Evolutionary conservation across 2,797 vertebrate genomes (phyloP), one percentile per base, ranked within the genome.

Genomic region (Aotus griseimembra): DNA sequence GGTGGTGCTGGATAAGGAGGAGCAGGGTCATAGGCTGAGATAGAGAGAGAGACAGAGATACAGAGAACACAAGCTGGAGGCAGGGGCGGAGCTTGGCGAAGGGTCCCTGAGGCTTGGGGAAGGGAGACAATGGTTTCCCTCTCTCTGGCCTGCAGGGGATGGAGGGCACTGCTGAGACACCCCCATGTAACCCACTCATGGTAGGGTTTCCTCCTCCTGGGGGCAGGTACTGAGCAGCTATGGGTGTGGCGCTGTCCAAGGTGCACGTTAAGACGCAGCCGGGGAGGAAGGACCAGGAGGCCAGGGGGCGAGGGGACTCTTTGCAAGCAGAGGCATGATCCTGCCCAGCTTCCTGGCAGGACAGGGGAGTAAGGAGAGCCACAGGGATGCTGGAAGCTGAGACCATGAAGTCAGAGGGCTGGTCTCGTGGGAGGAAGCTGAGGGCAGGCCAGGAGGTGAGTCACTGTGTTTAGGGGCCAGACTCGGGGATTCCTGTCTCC

Each of bases 121-220:
- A 9, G 44, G 52, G 14, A 8, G 19, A 4, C 20, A 24, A 10
- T 0, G 2, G 33, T 64, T 55, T 55, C 33, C 13, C 22, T 22
- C 24, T 39, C 26, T 46, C 11, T 7, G 33, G 3, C 81, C n/a
- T 28, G 33, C 30, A 36, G 61, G 24, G 52, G 17, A 0, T 3
- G 17, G 22, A 22, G 81, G 41, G 39, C 19, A 1, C 41, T 2
- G 4, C 22, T 5, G 13, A 41, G 83, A 26, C 58, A 72, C 44
- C 24, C 46, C 20, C 3, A 0, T 0, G 3, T 22, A 24, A 26
- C 39, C 44, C 50, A 4, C 8, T 2, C 5, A 0, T n/a, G 8
- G 15, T 24, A 30, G 64, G 30, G 26, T 26, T 80, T 17, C 46
- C 84, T 82, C 73, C 13, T 8, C 7, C 22, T 55, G 20, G 3